These are phyloP conservation scores for Eriocheir sinensis DNA, from an alignment of 1,140 invertebrate genomes.

Conservation along the genomic window DNA sequence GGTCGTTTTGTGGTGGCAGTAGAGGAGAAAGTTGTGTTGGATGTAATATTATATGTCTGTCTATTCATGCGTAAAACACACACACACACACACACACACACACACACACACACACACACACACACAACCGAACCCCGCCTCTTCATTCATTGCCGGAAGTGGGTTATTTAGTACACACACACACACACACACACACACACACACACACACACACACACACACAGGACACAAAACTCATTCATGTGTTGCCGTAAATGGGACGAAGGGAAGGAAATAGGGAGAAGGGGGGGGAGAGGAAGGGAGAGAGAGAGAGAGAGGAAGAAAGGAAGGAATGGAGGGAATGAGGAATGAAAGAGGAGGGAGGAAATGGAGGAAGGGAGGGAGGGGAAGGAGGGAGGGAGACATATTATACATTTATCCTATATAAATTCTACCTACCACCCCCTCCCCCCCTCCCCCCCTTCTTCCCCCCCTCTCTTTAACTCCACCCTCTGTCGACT, in stretches of 20 bases:
- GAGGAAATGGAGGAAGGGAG: not conserved
- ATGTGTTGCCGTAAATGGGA: not conserved
- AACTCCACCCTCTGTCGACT: not conserved
- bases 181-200: conserved; percentile 3
- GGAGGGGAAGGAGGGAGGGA: not conserved
- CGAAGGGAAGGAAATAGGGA: not conserved
- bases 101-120: conserved; percentile 22
- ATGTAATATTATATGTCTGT: too few species aligned
- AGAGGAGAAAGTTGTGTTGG: too few species aligned
- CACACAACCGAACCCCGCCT: not conserved
- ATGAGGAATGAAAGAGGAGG: not conserved
- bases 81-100: conserved; percentile 37
- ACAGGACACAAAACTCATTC: not conserved
- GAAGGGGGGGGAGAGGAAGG: not conserved
- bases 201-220: conserved; percentile 43
- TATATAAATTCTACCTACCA: not conserved
- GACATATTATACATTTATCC: not conserved
- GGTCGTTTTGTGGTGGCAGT: too few species aligned
- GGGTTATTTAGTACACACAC: not conserved
- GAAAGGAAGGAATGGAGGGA: not conserved
- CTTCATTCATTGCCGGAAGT: conserved; percentile 10
- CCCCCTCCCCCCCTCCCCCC: not conserved
- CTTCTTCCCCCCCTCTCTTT: not conserved
- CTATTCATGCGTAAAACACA: too few species aligned
- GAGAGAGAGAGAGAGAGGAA: not conserved